Percentiles rank a stretch among this genome's conserved stretches.
These are phyloP conservation scores for Sprattus sprattus DNA, from an alignment of 2,113 vertebrate genomes.

Conservation along the genomic window DNA sequence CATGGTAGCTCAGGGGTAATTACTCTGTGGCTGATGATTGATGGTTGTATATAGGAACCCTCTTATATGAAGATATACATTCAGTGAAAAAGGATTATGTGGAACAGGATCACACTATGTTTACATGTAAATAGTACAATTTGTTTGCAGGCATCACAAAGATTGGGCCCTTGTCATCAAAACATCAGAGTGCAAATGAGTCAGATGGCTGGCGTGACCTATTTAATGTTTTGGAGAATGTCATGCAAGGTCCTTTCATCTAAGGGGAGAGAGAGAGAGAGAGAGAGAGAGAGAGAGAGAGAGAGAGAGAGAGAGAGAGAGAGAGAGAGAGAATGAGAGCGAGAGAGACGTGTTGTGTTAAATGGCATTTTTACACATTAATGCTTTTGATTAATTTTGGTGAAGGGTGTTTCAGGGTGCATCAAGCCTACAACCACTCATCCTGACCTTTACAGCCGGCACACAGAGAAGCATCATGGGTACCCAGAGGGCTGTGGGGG, in stretches of 20 bases:
- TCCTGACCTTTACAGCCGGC: slow-evolving; percentile 42
- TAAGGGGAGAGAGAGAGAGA: neutral
- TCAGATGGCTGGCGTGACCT: neutral
- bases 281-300: neutral
- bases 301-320: slow-evolving; percentile 6
- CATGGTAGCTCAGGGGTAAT: neutral
- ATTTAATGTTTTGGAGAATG: slow-evolving; percentile 4
- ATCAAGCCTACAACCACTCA: slow-evolving; percentile 34
- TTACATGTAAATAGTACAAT: neutral
- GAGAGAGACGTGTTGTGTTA: slow-evolving; percentile 55
- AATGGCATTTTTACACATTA: slow-evolving; percentile 75
- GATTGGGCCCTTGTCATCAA: neutral
- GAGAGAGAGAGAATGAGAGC: neutral
- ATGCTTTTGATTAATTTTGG: slow-evolving; percentile 66
- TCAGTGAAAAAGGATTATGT: too few species aligned
- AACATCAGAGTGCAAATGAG: neutral
- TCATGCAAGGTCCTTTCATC: neutral
- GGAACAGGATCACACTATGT: neutral
- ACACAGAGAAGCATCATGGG: slow-evolving; percentile 32
- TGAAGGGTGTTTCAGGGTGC: slow-evolving; percentile 49
- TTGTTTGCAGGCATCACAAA: neutral
- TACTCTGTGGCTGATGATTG: too few species aligned
- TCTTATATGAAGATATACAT: too few species aligned
- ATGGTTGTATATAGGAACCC: too few species aligned
- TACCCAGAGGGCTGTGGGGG: slow-evolving; percentile 32